Evolutionary conservation across 2,113 vertebrate genomes (phyloP), one percentile per base, ranked within the genome.

Genomic region (Grallaria varia): DNA sequence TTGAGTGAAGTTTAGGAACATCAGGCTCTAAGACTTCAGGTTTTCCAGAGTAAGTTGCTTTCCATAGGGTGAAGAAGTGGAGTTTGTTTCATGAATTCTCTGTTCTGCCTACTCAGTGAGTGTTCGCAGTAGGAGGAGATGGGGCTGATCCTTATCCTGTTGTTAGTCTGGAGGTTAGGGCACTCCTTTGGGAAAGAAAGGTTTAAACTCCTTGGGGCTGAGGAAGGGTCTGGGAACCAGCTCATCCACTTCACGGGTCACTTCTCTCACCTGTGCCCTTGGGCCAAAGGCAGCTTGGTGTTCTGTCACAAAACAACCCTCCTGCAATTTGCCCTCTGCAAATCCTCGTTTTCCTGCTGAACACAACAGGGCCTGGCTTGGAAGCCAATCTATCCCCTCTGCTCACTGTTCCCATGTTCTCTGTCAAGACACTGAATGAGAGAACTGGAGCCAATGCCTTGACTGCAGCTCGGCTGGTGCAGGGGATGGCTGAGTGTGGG

Each of bases 181-280:
- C 78, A 45, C 27, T 94, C 47, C 84, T 92, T 72, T 35, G 71
- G 79, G 79, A 91, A 87, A 47, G 55, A 45, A 64, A 75, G 82
- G 62, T 92, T 94, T 86, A n/a, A 93, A 85, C 85, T 66, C 75
- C 85, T 88, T 53, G n/a, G 28, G 92, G 79, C 82, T 88, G 83
- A 76, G 82, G 87, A 75, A 24, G 82, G 82, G 78, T 90, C 82
- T 37, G 10, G 67, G 71, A 95, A 94, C 85, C 92, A 87, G 96
- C 87, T 93, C 44, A 42, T 77, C 94, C 86, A 3, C 95, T 88
- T 69, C 24, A 25, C 71, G 66, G 68, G 87, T 85, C 82, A 40
- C 49, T 87, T 90, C 62, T 91, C 21, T 68, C 52, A 47, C 9
- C 4, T 8, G 49, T 0, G 4, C 60, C 85, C 5, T 73, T 49